A percentile compares a stretch with the other conserved stretches of the same genome.
These are phyloP conservation scores for Meloidogyne floridensis DNA, from an alignment of 1,140 invertebrate species.

Conservation along the genomic window DNA sequence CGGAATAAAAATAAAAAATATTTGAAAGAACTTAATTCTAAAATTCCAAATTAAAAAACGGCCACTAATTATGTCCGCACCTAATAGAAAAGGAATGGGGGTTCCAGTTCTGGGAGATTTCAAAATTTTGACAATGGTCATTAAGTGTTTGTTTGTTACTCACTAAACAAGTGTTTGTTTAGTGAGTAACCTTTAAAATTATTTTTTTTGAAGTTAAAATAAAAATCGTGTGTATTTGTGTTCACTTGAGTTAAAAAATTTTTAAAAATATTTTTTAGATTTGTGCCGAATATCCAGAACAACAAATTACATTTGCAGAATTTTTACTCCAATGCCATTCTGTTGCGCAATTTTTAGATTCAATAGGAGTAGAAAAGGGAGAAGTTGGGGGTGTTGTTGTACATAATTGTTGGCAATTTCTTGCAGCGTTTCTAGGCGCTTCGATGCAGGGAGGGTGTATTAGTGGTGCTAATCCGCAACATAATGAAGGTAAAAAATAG, in stretches of 20 bases:
- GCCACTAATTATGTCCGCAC: no score
- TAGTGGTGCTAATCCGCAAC: conserved; percentile 71
- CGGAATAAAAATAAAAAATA: no score
- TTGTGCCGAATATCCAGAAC: conserved; percentile 38
- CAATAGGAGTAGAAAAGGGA: conserved; percentile 72
- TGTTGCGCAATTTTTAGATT: conserved; percentile 41
- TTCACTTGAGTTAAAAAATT: background rate
- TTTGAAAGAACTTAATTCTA: no score
- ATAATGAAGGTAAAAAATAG: conserved; percentile 39
- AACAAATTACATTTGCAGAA: conserved; percentile 36
- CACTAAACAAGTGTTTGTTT: no score
- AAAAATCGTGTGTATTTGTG: no score
- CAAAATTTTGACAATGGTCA: no score
- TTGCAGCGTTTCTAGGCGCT: conserved; percentile 38
- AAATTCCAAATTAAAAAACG: no score
- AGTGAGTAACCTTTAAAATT: no score
- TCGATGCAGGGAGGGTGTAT: conserved; percentile 71
- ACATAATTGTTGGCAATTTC: conserved; percentile 48
- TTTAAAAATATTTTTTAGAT: conserved; percentile 31
- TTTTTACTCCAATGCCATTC: conserved; percentile 34
- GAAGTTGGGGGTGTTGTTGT: conserved; percentile 36
- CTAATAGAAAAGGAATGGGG: no score
- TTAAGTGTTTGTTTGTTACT: no score
- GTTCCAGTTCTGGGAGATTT: no score
- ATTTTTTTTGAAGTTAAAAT: no score